phyloP scores from a whole-genome alignment of 2,113 vertebrate genomes.

The Calidris pygmaea region DNA sequence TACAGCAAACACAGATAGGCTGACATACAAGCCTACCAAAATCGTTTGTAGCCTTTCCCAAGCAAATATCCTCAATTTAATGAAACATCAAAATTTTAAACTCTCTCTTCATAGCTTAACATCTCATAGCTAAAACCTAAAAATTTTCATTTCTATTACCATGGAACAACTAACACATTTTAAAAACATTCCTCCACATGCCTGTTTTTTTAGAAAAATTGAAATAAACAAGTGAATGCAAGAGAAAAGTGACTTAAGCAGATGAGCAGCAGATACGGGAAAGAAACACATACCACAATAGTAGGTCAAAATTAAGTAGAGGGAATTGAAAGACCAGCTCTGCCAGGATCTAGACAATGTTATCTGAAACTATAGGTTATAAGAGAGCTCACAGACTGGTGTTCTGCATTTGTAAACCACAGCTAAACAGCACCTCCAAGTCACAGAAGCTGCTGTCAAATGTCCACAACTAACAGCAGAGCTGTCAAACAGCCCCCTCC shows the following conservation, averaged over 20 bases:
- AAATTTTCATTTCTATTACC: neutral
- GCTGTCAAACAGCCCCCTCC: neutral
- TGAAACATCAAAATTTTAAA: neutral
- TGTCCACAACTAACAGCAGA: neutral
- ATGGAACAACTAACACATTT: neutral
- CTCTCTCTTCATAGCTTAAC: neutral
- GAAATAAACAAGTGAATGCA: neutral
- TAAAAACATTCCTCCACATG: neutral
- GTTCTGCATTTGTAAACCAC: neutral
- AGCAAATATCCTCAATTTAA: neutral
- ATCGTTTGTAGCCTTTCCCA: neutral
- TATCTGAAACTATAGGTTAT: neutral
- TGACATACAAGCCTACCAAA: neutral
- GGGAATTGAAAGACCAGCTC: neutral
- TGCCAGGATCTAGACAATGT: neutral
- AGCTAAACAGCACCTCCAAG: neutral
- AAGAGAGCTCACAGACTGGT: neutral
- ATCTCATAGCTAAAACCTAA: neutral
- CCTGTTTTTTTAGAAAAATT: fast-evolving
- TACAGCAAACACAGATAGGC: neutral
- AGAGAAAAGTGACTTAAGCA: neutral
- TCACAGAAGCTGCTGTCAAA: neutral
- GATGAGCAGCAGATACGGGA: neutral
- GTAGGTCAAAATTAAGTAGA: neutral
- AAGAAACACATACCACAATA: constrained; percentile 18